Base-by-base conservation (phyloP, 2,113 vertebrate genomes). In the Lophura nycthemera region DNA sequence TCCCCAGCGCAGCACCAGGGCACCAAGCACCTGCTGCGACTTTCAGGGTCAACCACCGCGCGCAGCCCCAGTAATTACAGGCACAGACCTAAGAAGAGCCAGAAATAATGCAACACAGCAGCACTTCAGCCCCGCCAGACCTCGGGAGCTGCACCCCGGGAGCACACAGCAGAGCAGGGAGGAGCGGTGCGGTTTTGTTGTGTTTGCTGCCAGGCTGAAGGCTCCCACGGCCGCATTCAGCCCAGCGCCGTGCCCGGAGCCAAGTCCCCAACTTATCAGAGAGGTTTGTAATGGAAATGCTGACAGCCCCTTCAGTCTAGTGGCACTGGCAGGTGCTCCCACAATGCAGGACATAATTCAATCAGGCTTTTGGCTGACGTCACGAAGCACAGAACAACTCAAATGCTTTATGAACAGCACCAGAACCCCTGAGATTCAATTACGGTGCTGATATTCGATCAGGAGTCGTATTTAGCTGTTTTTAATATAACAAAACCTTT, bases 391-490 rank as follows among this genome's bases (percentile, higher is more conserved):
- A 97, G 94, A 97, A 96, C 96, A 96, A 96, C 92, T 96, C 97
- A 70, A 89, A 97, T 86, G 97, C 96, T 97, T 97, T 97, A 94
- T 93, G 97, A 98, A 96, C 97, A 91, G 96, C n/a, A 97, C 96
- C 97, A 98, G 97, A 98, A 97, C 97, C 96, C 97, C 96, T 2
- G 9, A 97, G 97, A 98, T 98, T 97, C 96, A 98, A 98, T 97
- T 98, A 98, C 85, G 54, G 91, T 32, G 96, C 91, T 77, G 97
- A 96, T 97, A 97, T 97, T 97, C 95, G 89, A 97, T 95, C 94
- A 97, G 89, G 92, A 96, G 95, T 95, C 96, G 79, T 95, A 89
- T 96, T 97, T 92, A 96, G 96, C 96, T 96, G 95, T 90, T 93
- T 97, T 97, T 96, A 96, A 97, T 96, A 93, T 83, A 96, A 92